Percentiles rank a stretch among this genome's conserved stretches.
Evolutionary conservation across 2,113 vertebrate species (phyloP).

Genomic region (Reinhardtius hippoglossoides): DNA sequence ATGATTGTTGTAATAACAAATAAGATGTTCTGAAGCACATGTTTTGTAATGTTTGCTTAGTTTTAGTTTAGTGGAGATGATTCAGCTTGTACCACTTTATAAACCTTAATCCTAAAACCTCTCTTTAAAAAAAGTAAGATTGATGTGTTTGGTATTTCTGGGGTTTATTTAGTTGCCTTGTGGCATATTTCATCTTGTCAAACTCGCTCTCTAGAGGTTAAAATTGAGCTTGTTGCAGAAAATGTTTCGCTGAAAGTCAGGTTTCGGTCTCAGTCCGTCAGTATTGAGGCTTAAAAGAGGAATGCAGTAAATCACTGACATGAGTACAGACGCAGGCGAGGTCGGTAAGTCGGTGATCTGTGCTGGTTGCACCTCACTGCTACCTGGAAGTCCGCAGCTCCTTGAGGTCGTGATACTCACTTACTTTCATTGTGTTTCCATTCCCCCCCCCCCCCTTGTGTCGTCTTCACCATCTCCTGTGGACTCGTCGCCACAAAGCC

Average conservation of each 20-base stretch:
- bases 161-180: not conserved
- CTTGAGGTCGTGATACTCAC: too few species aligned
- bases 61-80: not conserved
- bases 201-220: not conserved
- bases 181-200: not conserved
- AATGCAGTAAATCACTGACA: conserved; percentile 5
- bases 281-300: not conserved
- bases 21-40: too few species aligned
- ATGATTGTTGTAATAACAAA: not conserved
- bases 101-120: not conserved
- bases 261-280: not conserved
- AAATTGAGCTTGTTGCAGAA: too few species aligned
- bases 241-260: too few species aligned
- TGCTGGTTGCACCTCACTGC: too few species aligned
- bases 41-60: not conserved
- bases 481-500: too few species aligned
- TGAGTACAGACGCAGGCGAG: not conserved
- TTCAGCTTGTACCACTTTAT: not conserved
- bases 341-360: not conserved
- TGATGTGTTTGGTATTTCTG: not conserved
- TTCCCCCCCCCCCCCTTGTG: not conserved
- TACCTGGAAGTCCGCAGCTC: conserved; percentile 2
- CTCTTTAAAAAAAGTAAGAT: not conserved
- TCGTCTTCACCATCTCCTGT: conserved; percentile 2
- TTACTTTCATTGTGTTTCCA: not conserved